Base-by-base conservation (phyloP, 92 coral and sea anemone genomes). In the Parazoanthus darwini region DNA sequence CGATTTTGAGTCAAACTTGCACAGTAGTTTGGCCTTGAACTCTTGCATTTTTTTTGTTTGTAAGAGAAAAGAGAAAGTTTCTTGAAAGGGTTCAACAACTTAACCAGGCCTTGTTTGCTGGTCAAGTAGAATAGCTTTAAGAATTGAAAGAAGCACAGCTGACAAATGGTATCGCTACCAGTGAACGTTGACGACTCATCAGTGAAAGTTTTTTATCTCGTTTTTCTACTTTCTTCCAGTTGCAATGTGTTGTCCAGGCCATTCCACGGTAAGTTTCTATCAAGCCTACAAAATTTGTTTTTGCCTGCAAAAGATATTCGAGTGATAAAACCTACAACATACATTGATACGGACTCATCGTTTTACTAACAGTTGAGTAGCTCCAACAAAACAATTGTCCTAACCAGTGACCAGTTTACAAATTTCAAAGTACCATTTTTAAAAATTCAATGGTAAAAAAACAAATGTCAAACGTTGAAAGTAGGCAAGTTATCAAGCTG, bases 171-270 rank as follows among this genome's bases (percentile, higher is more conserved):
- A 15, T 46, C 46, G 25, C 10, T 8, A 33, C 70, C 25, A 7
- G 33, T 9, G 2, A 35, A 38, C 38, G 8, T 42, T 38, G 35
- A 1, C 44, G 43, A 20, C 25, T 33, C 48, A 35, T 20, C 36
- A n/a, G 33, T 18, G 33, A 81, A 63, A 81, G 20, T 33, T 63
- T 23, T 63, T 63, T 20, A 35, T 37, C 36, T 81, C n/a, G 35
- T 63, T 8, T 66, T 59, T 15, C 20, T 81, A n/a, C 48, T 59
- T 43, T 58, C 8, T 22, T 56, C 18, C 18, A 48, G 66, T 50
- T 15, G 72, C 29, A 22, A 38, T 81, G 85, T 81, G 16, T 38
- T 81, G 26, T 81, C 72, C 73, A 81, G 85, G 20, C 85, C 74
- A 38, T 18, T 59, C 14, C 9, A 33, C 46, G 85, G 85, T 81